Evolutionary conservation across 1,140 invertebrate species (phyloP), one percentile per base, ranked within the genome.

Genomic region (Drosophila jambulina): DNA sequence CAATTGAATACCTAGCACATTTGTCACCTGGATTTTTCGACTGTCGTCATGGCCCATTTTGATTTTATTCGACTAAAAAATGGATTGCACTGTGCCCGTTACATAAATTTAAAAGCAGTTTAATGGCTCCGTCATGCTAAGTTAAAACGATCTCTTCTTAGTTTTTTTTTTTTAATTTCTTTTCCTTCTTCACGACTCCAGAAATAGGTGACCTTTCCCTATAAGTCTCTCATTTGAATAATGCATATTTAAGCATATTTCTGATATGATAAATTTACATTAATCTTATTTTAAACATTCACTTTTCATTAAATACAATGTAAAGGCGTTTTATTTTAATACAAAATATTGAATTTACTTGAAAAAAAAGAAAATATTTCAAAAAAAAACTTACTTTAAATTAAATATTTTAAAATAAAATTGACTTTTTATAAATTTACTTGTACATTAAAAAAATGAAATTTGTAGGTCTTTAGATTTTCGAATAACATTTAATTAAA

Each of bases 31-130:
- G 25, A 51, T 60, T 40, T 48, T 45, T 49, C 21, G 10, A 17
- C 32, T 32, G 21, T 48, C 65, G 53, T 48, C 67, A 61, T 69
- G 70, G 42, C 70, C 82, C 54, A 76, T 78, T 85, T 81, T 10
- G 17, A 67, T 59, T 59, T 46, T 62, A 62, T 59, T 79, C 17
- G 65, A 67, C 54, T 19, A 45, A 54, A 59, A 78, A 75, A 38
- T 74, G 58, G 70, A 80, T 74, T 76, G 49, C 51, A 70, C 36
- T 80, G 83, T 69, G 54, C 80, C 61, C 54, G 32, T 74, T 88
- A 79, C 80, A 87, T 88, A 88, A 77, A 83, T 83, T 88, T 79
- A 86, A 36, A 46, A 38, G 48, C 49, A 34, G 19, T 67, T 68
- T 34, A 71, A 71, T 58, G 49, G 68, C 13, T 57, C 9, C 32